phyloP scores from a whole-genome alignment of 2,888 invertebrate species.

The Rotaria macrura region DNA sequence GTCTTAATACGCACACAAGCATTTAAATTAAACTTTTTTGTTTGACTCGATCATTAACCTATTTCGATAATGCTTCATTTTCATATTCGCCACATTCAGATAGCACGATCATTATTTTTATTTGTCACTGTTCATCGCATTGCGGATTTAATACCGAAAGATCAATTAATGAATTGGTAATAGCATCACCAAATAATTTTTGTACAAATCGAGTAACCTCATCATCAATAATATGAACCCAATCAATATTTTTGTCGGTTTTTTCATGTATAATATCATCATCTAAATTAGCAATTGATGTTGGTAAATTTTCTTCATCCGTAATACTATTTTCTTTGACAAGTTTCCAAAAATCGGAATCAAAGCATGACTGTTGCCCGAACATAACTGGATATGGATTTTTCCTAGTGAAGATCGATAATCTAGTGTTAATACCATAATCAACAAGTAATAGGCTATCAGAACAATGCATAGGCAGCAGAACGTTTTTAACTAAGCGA shows the following conservation, averaged over 20 bases:
- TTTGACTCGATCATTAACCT: not conserved
- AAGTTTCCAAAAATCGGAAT: not conserved
- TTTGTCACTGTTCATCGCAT: not conserved
- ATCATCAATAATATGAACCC: not conserved
- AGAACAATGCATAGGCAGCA: too few relatives aligned
- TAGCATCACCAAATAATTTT: not conserved
- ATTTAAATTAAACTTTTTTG: not conserved
- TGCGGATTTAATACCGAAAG: not conserved
- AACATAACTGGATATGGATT: not conserved
- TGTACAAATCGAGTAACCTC: not conserved
- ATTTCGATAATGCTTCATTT: not conserved
- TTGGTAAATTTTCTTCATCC: not conserved
- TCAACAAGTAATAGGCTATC: too few relatives aligned
- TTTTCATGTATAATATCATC: not conserved
- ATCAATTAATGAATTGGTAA: not conserved
- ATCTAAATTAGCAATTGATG: not conserved
- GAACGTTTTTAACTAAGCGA: too few relatives aligned
- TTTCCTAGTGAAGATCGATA: not conserved
- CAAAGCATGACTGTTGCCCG: not conserved
- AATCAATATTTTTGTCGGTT: too few relatives aligned
- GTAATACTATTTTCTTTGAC: not conserved
- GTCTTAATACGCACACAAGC: too few relatives aligned
- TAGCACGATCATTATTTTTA: not conserved
- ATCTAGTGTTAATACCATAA: not conserved
- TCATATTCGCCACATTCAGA: not conserved